A percentile compares a stretch with the other conserved stretches of the same genome.
phyloP scores from a whole-genome alignment of 2,888 invertebrate species.

The Hemithea aestivaria region DNA sequence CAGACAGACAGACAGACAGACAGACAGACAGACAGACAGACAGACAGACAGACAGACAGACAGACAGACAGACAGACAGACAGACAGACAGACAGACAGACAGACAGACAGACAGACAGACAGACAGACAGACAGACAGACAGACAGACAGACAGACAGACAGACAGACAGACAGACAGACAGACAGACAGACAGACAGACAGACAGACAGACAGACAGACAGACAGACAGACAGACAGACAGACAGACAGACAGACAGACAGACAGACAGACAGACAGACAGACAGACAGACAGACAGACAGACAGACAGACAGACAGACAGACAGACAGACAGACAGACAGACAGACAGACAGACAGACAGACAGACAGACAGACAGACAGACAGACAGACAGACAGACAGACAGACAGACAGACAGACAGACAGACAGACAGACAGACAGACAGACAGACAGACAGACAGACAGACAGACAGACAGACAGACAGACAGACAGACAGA shows the following conservation, averaged over 20 bases:
- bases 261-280: slow-evolving; percentile 26
- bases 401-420: slow-evolving; percentile 13
- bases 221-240: slow-evolving; percentile 25
- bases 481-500: slow-evolving; percentile 26
- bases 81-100: slow-evolving; percentile 25
- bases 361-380: slow-evolving; percentile 16
- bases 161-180: slow-evolving; percentile 26
- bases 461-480: slow-evolving; percentile 27
- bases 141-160: slow-evolving; percentile 27
- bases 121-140: slow-evolving; percentile 26
- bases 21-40: slow-evolving; percentile 27
- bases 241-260: slow-evolving; percentile 27
- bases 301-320: slow-evolving; percentile 17
- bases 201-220: slow-evolving; percentile 24
- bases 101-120: slow-evolving; percentile 27
- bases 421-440: slow-evolving; percentile 10
- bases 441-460: slow-evolving; percentile 19
- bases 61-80: slow-evolving; percentile 24
- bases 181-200: slow-evolving; percentile 27
- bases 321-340: slow-evolving; percentile 17
- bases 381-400: slow-evolving; percentile 11
- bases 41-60: slow-evolving; percentile 27
- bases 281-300: slow-evolving; percentile 22
- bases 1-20: slow-evolving; percentile 28
- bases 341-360: slow-evolving; percentile 13